phyloP scores from a whole-genome alignment of 2,797 vertebrate species.

The Anas bahamensis region DNA sequence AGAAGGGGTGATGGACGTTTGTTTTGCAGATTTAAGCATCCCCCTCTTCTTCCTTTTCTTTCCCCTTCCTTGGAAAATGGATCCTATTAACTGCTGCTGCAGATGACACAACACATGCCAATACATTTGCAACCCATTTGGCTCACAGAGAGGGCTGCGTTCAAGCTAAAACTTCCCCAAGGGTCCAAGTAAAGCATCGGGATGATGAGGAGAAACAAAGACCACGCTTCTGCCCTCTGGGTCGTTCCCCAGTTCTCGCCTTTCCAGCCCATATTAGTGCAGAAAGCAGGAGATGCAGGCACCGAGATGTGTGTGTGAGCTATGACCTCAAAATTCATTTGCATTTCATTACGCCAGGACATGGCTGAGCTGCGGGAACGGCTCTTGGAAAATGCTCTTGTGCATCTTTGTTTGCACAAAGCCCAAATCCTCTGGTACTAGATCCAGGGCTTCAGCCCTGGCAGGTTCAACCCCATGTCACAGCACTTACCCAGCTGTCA shows the following conservation, averaged over 20 bases:
- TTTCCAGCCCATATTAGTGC: slow-evolving; percentile 4
- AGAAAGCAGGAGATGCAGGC: not conserved
- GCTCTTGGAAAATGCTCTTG: not conserved
- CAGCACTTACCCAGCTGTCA: not conserved
- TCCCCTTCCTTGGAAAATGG: slow-evolving; percentile 19
- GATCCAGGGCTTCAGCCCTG: not conserved
- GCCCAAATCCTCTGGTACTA: not conserved
- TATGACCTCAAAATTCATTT: not conserved
- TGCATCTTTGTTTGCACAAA: not conserved
- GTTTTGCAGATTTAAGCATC: slow-evolving; percentile 43
- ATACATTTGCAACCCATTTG: slow-evolving; percentile 55
- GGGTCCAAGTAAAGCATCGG: not conserved
- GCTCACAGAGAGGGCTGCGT: not conserved
- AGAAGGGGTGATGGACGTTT: not conserved
- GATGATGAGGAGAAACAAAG: not conserved
- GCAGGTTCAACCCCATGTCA: not conserved
- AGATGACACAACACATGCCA: slow-evolving; percentile 30
- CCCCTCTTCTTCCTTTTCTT: slow-evolving; percentile 4
- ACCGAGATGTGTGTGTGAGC: accelerated
- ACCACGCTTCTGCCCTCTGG: not conserved
- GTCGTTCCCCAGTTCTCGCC: not conserved
- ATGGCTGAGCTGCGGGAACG: not conserved
- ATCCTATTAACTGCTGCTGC: not conserved
- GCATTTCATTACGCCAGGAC: not conserved
- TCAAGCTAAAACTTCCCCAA: not conserved